Evolutionary conservation across 2,797 vertebrate species (phyloP).

Genomic region (Nannoperca australis): DNA sequence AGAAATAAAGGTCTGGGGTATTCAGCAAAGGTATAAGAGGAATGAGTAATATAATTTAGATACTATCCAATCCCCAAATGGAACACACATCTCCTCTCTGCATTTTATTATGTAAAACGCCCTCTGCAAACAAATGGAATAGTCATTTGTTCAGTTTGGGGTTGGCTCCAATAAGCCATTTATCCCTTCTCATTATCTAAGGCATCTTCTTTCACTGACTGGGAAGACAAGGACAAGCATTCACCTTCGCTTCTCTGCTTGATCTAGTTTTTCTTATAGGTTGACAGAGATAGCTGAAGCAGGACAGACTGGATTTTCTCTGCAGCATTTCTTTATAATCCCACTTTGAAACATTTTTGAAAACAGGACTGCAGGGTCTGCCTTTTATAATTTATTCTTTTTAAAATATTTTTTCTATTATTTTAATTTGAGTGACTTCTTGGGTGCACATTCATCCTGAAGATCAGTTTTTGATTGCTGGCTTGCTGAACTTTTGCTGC

Average conservation of each 20-base stretch:
- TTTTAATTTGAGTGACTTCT: conserved; percentile 29
- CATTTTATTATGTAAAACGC: conserved; percentile 64
- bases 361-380: conserved; percentile 40
- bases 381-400: conserved; percentile 23
- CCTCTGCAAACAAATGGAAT: conserved; percentile 62
- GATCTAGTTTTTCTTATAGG: conserved; percentile 58
- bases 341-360: conserved; percentile 58
- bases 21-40: conserved; percentile 28
- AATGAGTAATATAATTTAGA: conserved; percentile 41
- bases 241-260: conserved; percentile 66
- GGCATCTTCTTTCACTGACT: conserved; percentile 63
- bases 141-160: conserved; percentile 66
- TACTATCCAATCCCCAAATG: conserved; percentile 47
- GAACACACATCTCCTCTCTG: conserved; percentile 24
- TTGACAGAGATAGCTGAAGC: conserved; percentile 66
- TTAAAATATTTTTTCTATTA: too few species aligned
- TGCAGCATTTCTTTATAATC: conserved; percentile 61
- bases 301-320: conserved; percentile 65
- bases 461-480: conserved; percentile 17
- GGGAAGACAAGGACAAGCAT: conserved; percentile 69
- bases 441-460: conserved; percentile 14
- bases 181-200: conserved; percentile 69
- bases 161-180: conserved; percentile 62
- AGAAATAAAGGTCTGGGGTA: background rate
- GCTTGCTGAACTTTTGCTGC: background rate